Conservation (phyloP, 2,113 vertebrate species). For the Tyto alba region DNA sequence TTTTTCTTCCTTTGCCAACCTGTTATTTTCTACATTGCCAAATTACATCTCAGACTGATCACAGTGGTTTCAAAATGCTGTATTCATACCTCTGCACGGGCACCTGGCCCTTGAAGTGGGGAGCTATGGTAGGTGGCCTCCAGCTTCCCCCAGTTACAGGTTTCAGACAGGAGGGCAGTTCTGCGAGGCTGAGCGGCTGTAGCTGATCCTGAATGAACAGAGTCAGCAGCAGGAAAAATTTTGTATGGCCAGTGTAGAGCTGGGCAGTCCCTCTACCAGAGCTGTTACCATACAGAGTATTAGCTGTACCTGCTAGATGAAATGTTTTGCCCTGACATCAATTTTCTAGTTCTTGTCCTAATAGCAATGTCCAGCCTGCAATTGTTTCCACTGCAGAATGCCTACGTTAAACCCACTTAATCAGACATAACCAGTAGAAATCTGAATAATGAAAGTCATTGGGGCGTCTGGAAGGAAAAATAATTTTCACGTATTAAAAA, state of each 20-base stretch:
- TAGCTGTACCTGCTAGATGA: neutral
- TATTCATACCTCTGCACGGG: neutral
- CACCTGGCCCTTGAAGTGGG: neutral
- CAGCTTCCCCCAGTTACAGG: rapidly evolving
- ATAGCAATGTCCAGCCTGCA: neutral
- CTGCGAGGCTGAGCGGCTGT: neutral
- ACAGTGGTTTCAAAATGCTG: neutral
- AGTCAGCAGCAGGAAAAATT: neutral
- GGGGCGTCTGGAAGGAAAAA: neutral
- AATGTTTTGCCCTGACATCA: neutral
- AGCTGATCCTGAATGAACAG: neutral
- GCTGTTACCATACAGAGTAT: neutral
- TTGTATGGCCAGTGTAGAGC: neutral
- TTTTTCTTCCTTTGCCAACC: neutral
- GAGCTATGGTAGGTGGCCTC: neutral
- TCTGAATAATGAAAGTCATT: neutral
- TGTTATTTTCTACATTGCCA: neutral
- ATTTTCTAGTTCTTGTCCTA: neutral
- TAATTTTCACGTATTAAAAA: neutral
- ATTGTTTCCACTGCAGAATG: neutral
- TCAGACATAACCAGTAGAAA: neutral
- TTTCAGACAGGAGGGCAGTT: neutral
- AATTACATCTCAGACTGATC: neutral
- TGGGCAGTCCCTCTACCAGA: neutral
- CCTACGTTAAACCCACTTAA: neutral